Base-by-base conservation (phyloP, 2,113 vertebrate genomes). In the Epinephelus fuscoguttatus region DNA sequence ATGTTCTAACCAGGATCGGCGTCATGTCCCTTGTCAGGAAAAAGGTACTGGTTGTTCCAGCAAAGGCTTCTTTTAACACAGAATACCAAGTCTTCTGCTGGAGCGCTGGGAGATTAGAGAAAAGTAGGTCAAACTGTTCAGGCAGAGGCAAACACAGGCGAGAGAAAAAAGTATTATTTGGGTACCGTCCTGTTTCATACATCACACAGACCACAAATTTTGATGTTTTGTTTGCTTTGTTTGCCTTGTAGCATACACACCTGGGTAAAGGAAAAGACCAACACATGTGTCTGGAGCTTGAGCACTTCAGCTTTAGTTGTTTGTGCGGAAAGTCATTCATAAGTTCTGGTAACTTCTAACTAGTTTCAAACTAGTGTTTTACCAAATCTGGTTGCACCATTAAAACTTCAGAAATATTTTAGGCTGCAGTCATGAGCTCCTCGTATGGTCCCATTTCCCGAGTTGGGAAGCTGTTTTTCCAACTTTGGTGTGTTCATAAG, bases 21-120 rank as follows among this genome's bases (percentile, higher is more conserved):
- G 98, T 99, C 91, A 99, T 99, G 98, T 99, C 98, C 1, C 96
- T 99, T 11, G 98, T 99, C 72, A 96, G 98, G 92, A 99, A 99
- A 94, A 99, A 99, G 98, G 98, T 99, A 94, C 40, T 0, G 14
- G n/a, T 56, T 57, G 8, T 55, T 63, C 73, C 57, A 6, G 25
- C 33, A 17, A 42, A 67, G 59, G 62, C 68, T 15, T 17, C 73
- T 69, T 85, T 81, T 53, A 21, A 42, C 64, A 2, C 55, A 33
- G 23, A 74, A 63, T 42, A 33, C 19, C 19, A 49, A 18, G 17
- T 73, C 60, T 30, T 69, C 18, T 56, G 60, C 72, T 12, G 64
- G 37, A 75, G 77, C 23, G 7, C 40, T 49, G 70, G 11, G 80
- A 68, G 76, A 78, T 78, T 53, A 84, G 63, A 67, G 33, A 50